Base-by-base conservation (phyloP, 2,888 invertebrate species). In the Xiphydria camelus region DNA sequence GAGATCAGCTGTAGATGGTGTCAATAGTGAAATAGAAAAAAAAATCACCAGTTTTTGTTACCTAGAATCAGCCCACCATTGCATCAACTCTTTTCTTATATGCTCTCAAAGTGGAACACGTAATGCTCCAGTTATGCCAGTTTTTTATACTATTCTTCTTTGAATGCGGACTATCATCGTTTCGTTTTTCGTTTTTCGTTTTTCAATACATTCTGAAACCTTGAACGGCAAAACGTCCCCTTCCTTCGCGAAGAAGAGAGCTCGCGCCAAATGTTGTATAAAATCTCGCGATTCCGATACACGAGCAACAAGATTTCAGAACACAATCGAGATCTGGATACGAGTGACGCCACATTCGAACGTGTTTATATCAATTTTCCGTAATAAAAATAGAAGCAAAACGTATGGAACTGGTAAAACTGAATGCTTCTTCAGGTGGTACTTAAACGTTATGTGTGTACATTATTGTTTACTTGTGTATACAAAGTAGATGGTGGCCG, bases 371-470 rank as follows among this genome's bases (percentile, higher is more conserved):
- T 53, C 49, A 43, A 50, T 52, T 47, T 43, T 42, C 41, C 34
- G 51, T 50, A 53, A 58, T 53, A 51, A 51, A 70, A 75, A 68
- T 69, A 68, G 62, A 70, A 72, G 65, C 69, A 56, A 61, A 64
- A 68, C 59, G 29, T 29, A 29, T 67, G 68, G 61, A 67, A 67
- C 53, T 68, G 64, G 66, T 66, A 65, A 70, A 72, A 71, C 64
- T 68, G 64, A 71, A 66, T 68, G 64, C 47, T 61, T 62, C 62
- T 62, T 29, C 29, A 62, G 57, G 62, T 73, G 66, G 69, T 67
- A 66, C 71, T 59, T 57, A 65, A 64, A 68, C 61, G 61, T 57
- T 70, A 70, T 57, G 58, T 66, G 68, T 68, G 65, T 72, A 68
- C 64, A 67, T 68, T 66, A 61, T 64, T 65, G 48, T 65, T 62